These are phyloP conservation scores for Ornithoptera priamus DNA, from an alignment of 2,888 invertebrate species.

Conservation along the genomic window DNA sequence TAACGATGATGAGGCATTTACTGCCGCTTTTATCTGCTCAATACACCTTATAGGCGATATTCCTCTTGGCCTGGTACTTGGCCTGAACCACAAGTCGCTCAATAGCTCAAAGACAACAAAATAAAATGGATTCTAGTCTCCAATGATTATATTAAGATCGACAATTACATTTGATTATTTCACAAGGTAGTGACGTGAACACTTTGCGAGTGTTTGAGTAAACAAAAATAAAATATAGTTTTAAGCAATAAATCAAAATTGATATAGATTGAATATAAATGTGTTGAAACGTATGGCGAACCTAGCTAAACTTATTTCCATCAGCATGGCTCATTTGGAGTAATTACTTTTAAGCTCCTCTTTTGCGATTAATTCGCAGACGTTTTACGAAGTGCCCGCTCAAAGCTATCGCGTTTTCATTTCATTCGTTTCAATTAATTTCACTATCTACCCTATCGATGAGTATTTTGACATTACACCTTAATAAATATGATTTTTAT, in stretches of 20 bases:
- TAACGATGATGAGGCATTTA: no score
- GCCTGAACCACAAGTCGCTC: no score
- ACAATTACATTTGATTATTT: no score
- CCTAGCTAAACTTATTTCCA: conserved; percentile 47
- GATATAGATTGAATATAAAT: neutral
- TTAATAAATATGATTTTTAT: neutral
- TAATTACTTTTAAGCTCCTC: conserved; percentile 54
- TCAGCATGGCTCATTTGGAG: conserved; percentile 46
- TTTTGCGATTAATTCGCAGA: conserved; percentile 44
- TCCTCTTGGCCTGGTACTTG: no score
- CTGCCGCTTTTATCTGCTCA: no score
- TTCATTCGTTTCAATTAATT: conserved; percentile 45
- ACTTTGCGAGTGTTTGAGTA: neutral
- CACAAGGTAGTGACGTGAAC: no score
- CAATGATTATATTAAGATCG: no score
- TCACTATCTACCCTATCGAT: conserved; percentile 26
- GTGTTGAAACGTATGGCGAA: conserved; percentile 35
- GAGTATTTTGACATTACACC: conserved; percentile 5
- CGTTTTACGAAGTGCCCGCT: conserved; percentile 44
- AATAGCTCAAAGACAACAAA: no score
- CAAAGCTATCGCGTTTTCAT: conserved; percentile 43
- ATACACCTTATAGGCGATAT: no score
- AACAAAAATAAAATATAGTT: neutral
- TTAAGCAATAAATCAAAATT: neutral
- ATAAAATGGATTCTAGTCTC: no score